Conservation (phyloP, 2,113 vertebrate genomes). For the Calcarius ornatus region DNA sequence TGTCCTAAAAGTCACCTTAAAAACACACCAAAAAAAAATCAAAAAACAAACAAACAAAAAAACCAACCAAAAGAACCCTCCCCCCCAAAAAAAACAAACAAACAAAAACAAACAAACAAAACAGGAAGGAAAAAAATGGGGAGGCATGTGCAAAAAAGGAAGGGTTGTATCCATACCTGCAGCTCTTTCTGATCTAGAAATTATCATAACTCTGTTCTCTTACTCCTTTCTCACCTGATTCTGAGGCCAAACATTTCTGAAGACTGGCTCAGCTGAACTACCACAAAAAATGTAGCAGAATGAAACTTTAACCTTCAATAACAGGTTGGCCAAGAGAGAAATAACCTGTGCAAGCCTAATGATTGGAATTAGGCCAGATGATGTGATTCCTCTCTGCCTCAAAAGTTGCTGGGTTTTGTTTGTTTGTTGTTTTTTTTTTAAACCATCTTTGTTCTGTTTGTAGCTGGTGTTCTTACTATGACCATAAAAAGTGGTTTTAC, state of each 20-base stretch:
- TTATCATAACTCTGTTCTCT: background rate
- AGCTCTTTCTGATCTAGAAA: background rate
- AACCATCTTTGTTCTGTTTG: background rate
- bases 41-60: too few relatives aligned
- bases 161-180: background rate
- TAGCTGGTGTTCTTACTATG: background rate
- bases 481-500: background rate
- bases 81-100: background rate
- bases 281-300: background rate
- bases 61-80: background rate
- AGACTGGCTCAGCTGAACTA: background rate
- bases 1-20: background rate
- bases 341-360: background rate
- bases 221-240: background rate
- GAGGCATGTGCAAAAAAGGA: accelerated
- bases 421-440: too few relatives aligned
- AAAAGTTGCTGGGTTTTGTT: background rate
- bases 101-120: too few relatives aligned
- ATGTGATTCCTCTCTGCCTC: background rate
- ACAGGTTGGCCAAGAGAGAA: background rate
- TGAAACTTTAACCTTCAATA: background rate
- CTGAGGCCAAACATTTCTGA: background rate
- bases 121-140: accelerated
- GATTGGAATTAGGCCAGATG: background rate
- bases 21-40: background rate